phyloP scores from a whole-genome alignment of 2,113 vertebrate species.

The Tragelaphus strepsiceros region DNA sequence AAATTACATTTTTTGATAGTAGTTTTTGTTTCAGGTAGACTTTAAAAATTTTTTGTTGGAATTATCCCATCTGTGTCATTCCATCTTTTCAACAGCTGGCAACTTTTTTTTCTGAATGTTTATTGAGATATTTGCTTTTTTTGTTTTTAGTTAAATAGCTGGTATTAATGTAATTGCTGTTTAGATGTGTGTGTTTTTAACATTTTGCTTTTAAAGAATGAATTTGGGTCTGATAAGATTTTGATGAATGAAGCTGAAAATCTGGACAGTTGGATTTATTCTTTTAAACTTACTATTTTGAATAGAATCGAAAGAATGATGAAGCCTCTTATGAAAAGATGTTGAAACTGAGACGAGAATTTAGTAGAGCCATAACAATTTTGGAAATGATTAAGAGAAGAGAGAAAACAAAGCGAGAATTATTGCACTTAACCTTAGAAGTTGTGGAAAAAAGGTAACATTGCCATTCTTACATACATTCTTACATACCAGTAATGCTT shows the following conservation, averaged over 20 bases:
- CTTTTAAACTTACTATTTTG: constrained; percentile 45
- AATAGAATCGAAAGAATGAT: constrained; percentile 94
- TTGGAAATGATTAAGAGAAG: constrained; percentile 96
- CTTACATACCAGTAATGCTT: neutral
- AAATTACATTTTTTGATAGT: neutral
- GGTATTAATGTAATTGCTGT: neutral
- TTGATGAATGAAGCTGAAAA: constrained; percentile 22
- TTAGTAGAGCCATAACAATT: constrained; percentile 94
- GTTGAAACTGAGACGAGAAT: constrained; percentile 92
- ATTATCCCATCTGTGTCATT: neutral
- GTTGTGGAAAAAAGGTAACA: constrained; percentile 93
- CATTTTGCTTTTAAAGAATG: constrained; percentile 3
- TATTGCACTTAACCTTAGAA: constrained; percentile 93
- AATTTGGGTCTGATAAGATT: constrained; percentile 7
- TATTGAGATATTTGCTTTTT: neutral
- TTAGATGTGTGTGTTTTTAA: neutral
- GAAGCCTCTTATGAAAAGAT: constrained; percentile 96
- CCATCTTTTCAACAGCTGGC: neutral
- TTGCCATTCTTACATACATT: neutral
- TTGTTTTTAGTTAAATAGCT: neutral
- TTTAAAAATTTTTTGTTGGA: neutral
- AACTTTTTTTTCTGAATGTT: neutral
- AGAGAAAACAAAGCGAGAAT: constrained; percentile 92
- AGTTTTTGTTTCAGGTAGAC: constrained; percentile 20
- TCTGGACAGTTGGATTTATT: constrained; percentile 29